phyloP scores from a whole-genome alignment of 2,888 invertebrate species.

The Drosophila robusta region DNA sequence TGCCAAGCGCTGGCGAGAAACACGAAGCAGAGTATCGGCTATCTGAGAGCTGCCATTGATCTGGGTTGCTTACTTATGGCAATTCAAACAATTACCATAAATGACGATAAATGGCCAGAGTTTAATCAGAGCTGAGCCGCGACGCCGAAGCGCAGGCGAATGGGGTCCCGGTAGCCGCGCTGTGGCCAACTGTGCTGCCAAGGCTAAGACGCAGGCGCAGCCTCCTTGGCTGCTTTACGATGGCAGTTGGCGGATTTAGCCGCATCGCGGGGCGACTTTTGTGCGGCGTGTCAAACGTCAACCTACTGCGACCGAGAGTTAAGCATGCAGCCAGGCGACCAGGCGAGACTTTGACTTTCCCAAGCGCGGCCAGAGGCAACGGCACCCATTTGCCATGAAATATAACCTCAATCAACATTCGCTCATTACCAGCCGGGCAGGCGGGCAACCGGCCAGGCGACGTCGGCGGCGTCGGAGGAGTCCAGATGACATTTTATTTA shows the following conservation, averaged over 20 bases:
- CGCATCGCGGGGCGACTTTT: conserved; percentile 16
- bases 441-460: conserved; percentile 1
- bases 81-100: conserved; percentile 75
- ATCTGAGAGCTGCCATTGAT: conserved; percentile 37
- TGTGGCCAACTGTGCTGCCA: conserved; percentile 12
- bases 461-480: conserved; percentile 50
- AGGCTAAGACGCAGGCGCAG: conserved; percentile 53
- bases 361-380: conserved; percentile 44
- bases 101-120: conserved; percentile 72
- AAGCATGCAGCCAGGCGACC: conserved; percentile 41
- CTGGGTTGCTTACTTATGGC: conserved; percentile 45
- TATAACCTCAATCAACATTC: conserved; percentile 84
- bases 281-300: conserved; percentile 74
- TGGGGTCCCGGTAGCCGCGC: conserved; percentile 16
- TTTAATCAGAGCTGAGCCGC: conserved; percentile 67
- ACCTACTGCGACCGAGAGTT: conserved; percentile 38
- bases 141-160: conserved; percentile 15
- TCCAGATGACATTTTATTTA: conserved; percentile 84
- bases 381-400: conserved; percentile 80
- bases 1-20: neutral
- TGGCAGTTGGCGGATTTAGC: conserved; percentile 55
- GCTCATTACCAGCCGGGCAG: conserved; percentile 70
- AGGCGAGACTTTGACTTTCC: conserved; percentile 56
- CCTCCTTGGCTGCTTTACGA: conserved; percentile 30
- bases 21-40: conserved; percentile 2